Evolutionary conservation across 1,140 invertebrate genomes (phyloP), one percentile per base, ranked within the genome.

Genomic region (Drosophila nannoptera): DNA sequence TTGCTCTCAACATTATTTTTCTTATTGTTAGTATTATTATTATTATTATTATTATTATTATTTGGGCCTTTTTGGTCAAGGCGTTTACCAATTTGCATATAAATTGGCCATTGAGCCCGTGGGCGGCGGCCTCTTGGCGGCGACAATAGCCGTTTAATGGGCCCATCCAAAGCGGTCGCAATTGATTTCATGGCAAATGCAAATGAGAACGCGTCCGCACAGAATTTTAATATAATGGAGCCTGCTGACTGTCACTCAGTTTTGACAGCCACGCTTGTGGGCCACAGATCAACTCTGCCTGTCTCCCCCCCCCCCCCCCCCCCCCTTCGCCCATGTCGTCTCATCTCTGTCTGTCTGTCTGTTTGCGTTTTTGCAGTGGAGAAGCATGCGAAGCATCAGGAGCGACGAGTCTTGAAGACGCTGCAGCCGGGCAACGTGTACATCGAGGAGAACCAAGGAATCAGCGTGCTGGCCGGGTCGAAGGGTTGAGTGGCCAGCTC

Each of bases 351-450:
- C 42, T 45, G 50, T 56, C 16, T 11, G 7, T 33, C 4, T 56
- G n/a, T 31, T 56, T 9, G 5, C 7, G 11, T 40, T 8, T 33
- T 11, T 49, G 7, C 66, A 88, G 81, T 65, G 49, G 82, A 88
- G 33, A 84, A 87, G 43, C 73, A 72, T 35, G 70, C 48, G 42
- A 88, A 88, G 70, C 82, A 87, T 62, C 87, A 82, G 63, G 87
- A 88, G 62, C 83, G 87, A 36, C 70, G 83, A 14, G 58, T 88
- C 32, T 65, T 88, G 58, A 88, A 83, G 54, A 68, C 87, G 4
- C 53, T 87, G 11, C 87, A 88, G 58, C 87, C 87, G 52, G 87
- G 87, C 43, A 88, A 88, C 40, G 87, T 88, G 12, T 88, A 88
- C 67, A 88, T 88, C 59, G 87, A 88, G 73, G 87, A 88, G 74